Conservation (phyloP, 2,888 invertebrate genomes). For the Melanostoma mellinum region DNA sequence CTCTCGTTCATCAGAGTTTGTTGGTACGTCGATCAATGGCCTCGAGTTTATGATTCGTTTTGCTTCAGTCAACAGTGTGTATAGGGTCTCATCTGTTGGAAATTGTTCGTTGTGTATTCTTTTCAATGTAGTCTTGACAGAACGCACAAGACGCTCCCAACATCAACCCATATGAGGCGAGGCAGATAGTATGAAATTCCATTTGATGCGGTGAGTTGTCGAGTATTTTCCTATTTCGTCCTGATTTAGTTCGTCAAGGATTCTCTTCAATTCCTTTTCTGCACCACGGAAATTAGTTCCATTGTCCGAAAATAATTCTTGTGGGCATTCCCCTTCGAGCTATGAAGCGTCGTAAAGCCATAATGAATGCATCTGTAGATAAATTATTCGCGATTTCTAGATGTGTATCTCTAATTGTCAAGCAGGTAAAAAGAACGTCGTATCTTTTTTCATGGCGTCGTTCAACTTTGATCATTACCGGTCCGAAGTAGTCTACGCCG, state of each 20-base stretch:
- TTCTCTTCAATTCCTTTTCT: background rate
- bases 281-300: conserved; percentile 32
- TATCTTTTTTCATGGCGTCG: conserved; percentile 45
- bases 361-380: conserved; percentile 43
- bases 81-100: conserved; percentile 63
- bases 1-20: conserved; percentile 38
- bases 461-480: conserved; percentile 29
- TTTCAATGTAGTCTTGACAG: conserved; percentile 57
- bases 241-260: conserved; percentile 9
- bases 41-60: conserved; percentile 70
- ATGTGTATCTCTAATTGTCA: conserved; percentile 46
- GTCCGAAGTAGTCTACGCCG: conserved; percentile 56
- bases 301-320: conserved; percentile 43
- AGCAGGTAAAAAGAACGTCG: conserved; percentile 48
- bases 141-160: conserved; percentile 9
- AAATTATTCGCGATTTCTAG: conserved; percentile 35
- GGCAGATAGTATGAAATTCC: conserved; percentile 72
- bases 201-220: conserved; percentile 36
- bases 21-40: background rate
- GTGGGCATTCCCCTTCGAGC: conserved; percentile 42
- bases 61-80: conserved; percentile 24
- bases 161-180: conserved; percentile 63
- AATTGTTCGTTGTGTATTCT: conserved; percentile 36
- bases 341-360: conserved; percentile 44
- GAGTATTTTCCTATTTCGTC: conserved; percentile 11